A percentile compares a stretch with the other conserved stretches of the same genome.
phyloP scores from a whole-genome alignment of 2,888 invertebrate species.

The Cyaniris semiargus region DNA sequence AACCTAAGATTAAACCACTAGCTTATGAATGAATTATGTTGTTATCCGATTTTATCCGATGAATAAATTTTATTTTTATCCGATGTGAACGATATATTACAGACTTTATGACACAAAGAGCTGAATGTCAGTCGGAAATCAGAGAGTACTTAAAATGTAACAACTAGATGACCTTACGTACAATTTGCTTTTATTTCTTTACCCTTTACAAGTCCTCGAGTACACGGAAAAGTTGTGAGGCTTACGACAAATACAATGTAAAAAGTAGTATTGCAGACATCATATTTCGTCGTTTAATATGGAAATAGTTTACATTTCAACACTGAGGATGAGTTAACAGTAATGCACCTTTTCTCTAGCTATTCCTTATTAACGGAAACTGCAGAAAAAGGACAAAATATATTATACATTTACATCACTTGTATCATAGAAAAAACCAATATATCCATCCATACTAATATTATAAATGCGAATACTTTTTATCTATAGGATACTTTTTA shows the following conservation, averaged over 20 bases:
- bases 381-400: too few relatives aligned
- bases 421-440: too few relatives aligned
- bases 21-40: background rate
- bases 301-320: background rate
- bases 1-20: background rate
- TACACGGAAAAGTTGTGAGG: slow-evolving; percentile 41
- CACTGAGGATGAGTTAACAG: background rate
- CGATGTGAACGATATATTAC: background rate
- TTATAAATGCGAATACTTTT: too few relatives aligned
- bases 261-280: background rate
- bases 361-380: too few relatives aligned
- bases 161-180: slow-evolving; percentile 40
- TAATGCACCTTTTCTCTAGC: background rate
- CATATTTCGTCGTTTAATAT: background rate
- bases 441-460: too few relatives aligned
- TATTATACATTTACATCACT: too few relatives aligned
- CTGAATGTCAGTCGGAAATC: slow-evolving; percentile 29
- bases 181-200: slow-evolving; percentile 42
- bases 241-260: background rate
- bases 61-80: background rate
- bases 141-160: slow-evolving; percentile 32
- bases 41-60: too few relatives aligned
- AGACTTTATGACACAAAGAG: slow-evolving; percentile 8
- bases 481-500: too few relatives aligned
- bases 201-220: slow-evolving; percentile 41